Conservation (phyloP, 2,113 vertebrate genomes). For the Monopterus albus region DNA sequence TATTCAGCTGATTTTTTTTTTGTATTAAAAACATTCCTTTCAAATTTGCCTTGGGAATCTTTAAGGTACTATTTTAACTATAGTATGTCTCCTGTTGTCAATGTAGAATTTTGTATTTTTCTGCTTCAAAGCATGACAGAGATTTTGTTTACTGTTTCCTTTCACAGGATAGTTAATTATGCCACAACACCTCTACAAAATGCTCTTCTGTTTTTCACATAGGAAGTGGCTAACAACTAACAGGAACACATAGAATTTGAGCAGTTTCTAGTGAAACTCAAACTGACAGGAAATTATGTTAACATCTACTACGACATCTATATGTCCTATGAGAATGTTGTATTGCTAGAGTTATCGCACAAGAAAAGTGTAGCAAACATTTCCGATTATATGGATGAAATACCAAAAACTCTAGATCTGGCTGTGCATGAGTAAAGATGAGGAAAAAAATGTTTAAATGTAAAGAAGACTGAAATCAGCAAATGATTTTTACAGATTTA, state of each 20-base stretch:
- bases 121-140: too few relatives aligned
- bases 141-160: too few relatives aligned
- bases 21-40: too few relatives aligned
- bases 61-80: too few relatives aligned
- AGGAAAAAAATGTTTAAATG: background rate
- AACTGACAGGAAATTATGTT: conserved; percentile 49
- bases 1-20: too few relatives aligned
- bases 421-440: background rate
- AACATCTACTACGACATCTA: background rate
- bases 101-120: too few relatives aligned
- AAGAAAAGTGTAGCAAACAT: background rate
- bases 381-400: background rate
- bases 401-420: conserved; percentile 1
- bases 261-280: conserved; percentile 18
- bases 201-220: background rate
- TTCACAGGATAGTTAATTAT: background rate
- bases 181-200: background rate
- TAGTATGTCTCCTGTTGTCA: too few relatives aligned
- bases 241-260: background rate
- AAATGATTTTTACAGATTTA: background rate
- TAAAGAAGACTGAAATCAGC: background rate
- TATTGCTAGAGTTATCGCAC: background rate
- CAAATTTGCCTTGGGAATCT: too few relatives aligned
- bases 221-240: conserved; percentile 42
- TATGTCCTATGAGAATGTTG: background rate